phyloP scores from a whole-genome alignment of 1,140 invertebrate species.

The Ceratoteleas bidentatus region DNA sequence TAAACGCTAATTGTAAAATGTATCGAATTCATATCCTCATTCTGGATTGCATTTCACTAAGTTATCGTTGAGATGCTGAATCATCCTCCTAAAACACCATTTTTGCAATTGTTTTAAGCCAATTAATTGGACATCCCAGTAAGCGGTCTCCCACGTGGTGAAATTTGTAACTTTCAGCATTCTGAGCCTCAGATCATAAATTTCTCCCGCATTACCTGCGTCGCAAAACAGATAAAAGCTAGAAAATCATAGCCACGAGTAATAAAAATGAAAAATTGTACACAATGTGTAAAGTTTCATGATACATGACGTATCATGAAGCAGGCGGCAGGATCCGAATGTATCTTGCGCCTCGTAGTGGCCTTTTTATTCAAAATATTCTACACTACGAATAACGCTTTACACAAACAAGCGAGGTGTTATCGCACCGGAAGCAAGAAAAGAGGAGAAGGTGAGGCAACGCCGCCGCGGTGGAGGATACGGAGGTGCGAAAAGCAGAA shows the following conservation, averaged over 20 bases:
- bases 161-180: background rate
- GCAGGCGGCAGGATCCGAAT: constrained; percentile 38
- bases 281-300: constrained; percentile 65
- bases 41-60: too few species aligned
- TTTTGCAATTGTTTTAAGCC: too few species aligned
- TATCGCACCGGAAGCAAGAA: constrained; percentile 70
- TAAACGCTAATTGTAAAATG: background rate
- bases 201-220: constrained; percentile 7
- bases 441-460: constrained; percentile 48
- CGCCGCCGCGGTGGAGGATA: constrained; percentile 30
- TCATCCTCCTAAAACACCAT: too few species aligned
- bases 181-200: background rate
- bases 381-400: constrained; percentile 63
- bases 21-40: too few species aligned
- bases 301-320: constrained; percentile 68
- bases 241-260: constrained; percentile 55
- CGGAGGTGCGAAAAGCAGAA: constrained; percentile 32
- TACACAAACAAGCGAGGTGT: constrained; percentile 70
- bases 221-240: constrained; percentile 37
- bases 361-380: constrained; percentile 61
- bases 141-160: background rate
- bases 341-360: constrained; percentile 37
- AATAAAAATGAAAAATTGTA: constrained; percentile 61
- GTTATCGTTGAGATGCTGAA: too few species aligned
- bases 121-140: too few species aligned